Base-by-base conservation (phyloP, 2,888 invertebrate species). In the Drepana falcataria region DNA sequence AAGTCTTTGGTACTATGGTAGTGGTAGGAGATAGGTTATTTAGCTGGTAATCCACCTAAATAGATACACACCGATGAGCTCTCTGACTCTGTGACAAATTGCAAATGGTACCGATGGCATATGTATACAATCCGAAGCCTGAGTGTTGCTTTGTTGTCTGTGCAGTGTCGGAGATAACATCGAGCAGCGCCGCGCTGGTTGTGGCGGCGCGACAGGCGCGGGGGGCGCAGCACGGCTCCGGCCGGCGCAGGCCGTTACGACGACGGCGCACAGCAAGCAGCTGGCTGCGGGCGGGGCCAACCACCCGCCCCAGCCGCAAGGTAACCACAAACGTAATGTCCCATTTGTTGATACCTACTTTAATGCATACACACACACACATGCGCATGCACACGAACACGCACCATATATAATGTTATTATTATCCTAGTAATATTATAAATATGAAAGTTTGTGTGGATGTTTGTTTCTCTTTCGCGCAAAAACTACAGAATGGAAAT, bases 241-340 rank as follows among this genome's bases (percentile, higher is more conserved):
- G 75, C 81, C 85, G 81, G 84, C 85, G 69, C 83, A 87, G 86
- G 85, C 83, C 87, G 75, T 83, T 77, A 93, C 94, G 91, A 95
- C 95, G 94, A 94, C 95, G 93, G 94, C 95, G 82, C 95, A 95
- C 92, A 94, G 94, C 92, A 95, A 95, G 91, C 94, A 95, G 91
- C 93, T 94, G 91, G 94, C 94, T 91, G 96, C 96, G 85, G 94
- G 93, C 91, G 94, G 94, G 91, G 93, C 92, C 87, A 93, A 93
- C 92, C 93, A 88, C 89, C 91, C 91, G 90, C 89, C 93, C 93
- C 93, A 93, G 93, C 90, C 90, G 90, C 91, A 91, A 89, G 91
- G 90, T 89, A 91, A 86, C 88, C 82, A 81, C 82, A 91, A 91
- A 89, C 91, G 90, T 91, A 90, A 86, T 88, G 87, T 79, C 87